Conservation (phyloP, 2,113 vertebrate genomes). For the Penelope pileata region DNA sequence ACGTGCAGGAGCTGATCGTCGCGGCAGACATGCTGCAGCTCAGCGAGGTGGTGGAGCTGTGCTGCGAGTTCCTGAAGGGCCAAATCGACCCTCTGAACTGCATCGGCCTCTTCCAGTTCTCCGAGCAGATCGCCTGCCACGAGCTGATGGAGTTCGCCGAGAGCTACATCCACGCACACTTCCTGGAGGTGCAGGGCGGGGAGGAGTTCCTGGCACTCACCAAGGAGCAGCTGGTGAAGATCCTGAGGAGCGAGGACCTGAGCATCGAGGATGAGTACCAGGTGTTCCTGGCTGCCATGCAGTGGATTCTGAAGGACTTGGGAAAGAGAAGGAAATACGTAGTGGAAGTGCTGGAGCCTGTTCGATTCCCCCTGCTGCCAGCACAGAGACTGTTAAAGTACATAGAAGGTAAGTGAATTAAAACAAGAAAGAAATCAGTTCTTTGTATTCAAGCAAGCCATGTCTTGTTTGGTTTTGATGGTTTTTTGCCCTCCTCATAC, state of each 20-base stretch:
- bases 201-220: slow-evolving; percentile 90
- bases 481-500: too few species aligned
- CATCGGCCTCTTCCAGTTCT: slow-evolving; percentile 94
- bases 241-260: slow-evolving; percentile 93
- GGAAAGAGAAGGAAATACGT: slow-evolving; percentile 89
- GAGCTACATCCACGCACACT: slow-evolving; percentile 93
- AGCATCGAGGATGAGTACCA: slow-evolving; percentile 97
- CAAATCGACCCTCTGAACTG: slow-evolving; percentile 94
- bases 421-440: background rate
- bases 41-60: slow-evolving; percentile 90
- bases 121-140: slow-evolving; percentile 92
- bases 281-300: slow-evolving; percentile 93
- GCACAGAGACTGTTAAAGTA: slow-evolving; percentile 92
- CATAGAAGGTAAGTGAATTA: slow-evolving; percentile 87
- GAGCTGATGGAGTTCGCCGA: slow-evolving; percentile 92
- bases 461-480: background rate
- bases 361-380: slow-evolving; percentile 92
- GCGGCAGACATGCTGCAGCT: slow-evolving; percentile 98
- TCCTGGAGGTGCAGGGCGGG: slow-evolving; percentile 87
- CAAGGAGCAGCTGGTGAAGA: slow-evolving; percentile 90
- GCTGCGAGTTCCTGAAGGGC: slow-evolving; percentile 92
- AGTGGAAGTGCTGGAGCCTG: slow-evolving; percentile 92
- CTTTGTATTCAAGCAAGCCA: background rate
- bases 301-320: slow-evolving; percentile 92
- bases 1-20: slow-evolving; percentile 93